Evolutionary conservation across 1,140 invertebrate species (phyloP), one percentile per base, ranked within the genome.

Genomic region (Antheraea mylitta): DNA sequence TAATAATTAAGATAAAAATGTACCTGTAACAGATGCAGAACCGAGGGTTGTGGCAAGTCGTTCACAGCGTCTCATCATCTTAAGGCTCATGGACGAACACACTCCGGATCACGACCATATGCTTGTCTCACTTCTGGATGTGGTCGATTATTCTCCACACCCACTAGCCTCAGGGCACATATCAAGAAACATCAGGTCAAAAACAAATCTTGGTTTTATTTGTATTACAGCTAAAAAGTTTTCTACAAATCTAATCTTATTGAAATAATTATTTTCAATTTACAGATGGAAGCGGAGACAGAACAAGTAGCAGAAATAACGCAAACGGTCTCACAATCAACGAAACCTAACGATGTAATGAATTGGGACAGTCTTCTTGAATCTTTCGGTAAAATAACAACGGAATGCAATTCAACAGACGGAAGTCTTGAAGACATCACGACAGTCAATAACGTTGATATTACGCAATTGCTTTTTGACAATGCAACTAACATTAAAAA

Each of bases 11-110:
- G 38, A 11, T 42, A 11, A 9, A 42, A 8, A 42, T 42, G 6
- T 53, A 0, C 0, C 16, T 66, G 6, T 18, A 64, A 67, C 84
- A 97, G 96, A 85, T 98, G 97, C 83, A 89, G 93, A 64, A 95
- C 96, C 85, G 95, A 96, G 76, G 97, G 96, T 22, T 99, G 98
- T 86, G 96, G 96, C 36, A 98, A 98, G 86, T 95, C 97, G 0
- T 99, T 99, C 87, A 97, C 97, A 8, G 97, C 97, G 18, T 98
- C 97, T 60, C 98, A 99, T 93, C 98, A 99, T 90, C 91, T 99
- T 53, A 98, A 98, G 93, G 97, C 96, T 3, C 97, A 98, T 83
- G 93, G 92, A 61, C 90, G 95, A 70, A 96, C 95, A 30, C 96
- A 97, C 82, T 93, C 93, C 45, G 96, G 96, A 5, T 95, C 97